phyloP scores from a whole-genome alignment of 2,797 vertebrate genomes.

The Bryconaethiops microstoma region DNA sequence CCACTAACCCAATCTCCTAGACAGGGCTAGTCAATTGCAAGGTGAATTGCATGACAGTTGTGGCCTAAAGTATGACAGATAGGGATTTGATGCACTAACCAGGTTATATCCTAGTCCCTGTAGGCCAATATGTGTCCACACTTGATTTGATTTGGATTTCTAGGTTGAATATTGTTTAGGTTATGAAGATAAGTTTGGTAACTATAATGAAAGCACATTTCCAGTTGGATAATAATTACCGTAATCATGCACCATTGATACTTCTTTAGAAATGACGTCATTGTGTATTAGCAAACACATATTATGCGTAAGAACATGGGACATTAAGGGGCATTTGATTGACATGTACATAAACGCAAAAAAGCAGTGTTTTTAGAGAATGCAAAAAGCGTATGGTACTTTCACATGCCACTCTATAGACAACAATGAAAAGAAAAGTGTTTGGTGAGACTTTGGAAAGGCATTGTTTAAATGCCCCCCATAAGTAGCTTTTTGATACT shows the following conservation, averaged over 20 bases:
- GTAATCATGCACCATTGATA: not conserved
- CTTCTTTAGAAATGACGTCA: not conserved
- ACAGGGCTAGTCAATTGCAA: slow-evolving; percentile 34
- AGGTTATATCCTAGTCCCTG: slow-evolving; percentile 43
- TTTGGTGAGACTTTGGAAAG: no score
- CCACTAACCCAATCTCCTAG: slow-evolving; percentile 36
- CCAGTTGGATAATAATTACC: not conserved
- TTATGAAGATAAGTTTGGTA: not conserved
- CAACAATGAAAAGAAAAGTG: no score
- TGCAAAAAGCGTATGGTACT: no score
- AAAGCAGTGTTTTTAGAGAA: no score
- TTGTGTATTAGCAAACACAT: not conserved
- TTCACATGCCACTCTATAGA: no score
- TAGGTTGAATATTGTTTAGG: not conserved
- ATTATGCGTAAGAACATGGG: not conserved
- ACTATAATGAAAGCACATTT: not conserved
- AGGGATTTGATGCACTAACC: slow-evolving; percentile 49
- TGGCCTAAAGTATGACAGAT: slow-evolving; percentile 57
- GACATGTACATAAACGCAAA: not conserved
- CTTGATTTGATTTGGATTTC: slow-evolving; percentile 24
- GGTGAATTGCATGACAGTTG: slow-evolving; percentile 52
- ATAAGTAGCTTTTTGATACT: no score
- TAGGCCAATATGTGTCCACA: slow-evolving; percentile 24
- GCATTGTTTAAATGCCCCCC: no score
- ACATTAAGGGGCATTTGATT: not conserved